phyloP scores from a whole-genome alignment of 2,113 vertebrate species.

The Myiozetetes cayanensis region DNA sequence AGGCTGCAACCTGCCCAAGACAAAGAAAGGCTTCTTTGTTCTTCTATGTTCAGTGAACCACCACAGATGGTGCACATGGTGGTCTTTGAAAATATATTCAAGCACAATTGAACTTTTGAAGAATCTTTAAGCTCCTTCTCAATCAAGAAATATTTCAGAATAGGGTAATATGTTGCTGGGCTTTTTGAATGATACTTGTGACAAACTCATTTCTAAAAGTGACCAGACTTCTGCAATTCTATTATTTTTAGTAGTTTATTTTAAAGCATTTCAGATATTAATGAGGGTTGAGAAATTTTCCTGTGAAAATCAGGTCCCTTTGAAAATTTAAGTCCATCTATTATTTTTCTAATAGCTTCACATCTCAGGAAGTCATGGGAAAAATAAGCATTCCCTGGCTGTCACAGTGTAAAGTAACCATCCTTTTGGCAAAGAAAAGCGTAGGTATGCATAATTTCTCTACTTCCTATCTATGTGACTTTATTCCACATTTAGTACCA shows the following conservation, averaged over 20 bases:
- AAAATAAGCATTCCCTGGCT: background rate
- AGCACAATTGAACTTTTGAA: background rate
- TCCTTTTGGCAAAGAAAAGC: background rate
- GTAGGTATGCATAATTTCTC: background rate
- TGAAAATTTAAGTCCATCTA: background rate
- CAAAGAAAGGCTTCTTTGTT: background rate
- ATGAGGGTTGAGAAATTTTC: background rate
- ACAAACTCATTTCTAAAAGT: background rate
- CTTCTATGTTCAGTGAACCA: background rate
- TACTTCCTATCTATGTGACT: background rate
- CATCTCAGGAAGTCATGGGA: background rate
- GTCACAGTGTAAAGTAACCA: background rate
- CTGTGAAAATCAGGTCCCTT: background rate
- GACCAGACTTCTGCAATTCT: background rate
- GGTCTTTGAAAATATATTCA: background rate
- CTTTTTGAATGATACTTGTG: background rate
- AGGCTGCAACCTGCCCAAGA: background rate
- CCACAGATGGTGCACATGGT: background rate
- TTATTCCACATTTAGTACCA: background rate
- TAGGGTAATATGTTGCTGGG: background rate
- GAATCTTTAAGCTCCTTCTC: background rate
- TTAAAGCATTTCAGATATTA: background rate
- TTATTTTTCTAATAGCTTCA: background rate
- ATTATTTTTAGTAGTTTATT: background rate
- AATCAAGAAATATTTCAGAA: background rate